Conservation (phyloP, 2,888 invertebrate species). For the Eupithecia abbreviata region DNA sequence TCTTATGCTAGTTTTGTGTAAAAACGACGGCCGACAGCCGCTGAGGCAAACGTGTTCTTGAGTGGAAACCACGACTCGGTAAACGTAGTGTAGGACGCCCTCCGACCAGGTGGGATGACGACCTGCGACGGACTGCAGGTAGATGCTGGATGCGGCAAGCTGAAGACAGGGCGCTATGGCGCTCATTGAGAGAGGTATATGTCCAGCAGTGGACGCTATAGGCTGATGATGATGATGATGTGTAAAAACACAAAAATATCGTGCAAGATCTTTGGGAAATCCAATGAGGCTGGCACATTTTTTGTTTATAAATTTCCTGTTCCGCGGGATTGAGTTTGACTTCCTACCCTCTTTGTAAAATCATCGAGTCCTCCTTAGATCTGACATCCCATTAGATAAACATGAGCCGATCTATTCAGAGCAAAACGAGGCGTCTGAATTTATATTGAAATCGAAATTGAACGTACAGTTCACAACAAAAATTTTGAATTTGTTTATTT, state of each 20-base stretch:
- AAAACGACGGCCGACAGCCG: no score
- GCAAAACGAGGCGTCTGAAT: slow-evolving; percentile 35
- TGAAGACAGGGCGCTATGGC: no score
- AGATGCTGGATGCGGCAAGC: no score
- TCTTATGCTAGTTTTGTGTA: background rate
- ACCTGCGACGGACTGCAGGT: no score
- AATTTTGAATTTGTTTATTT: background rate
- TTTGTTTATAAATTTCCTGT: background rate
- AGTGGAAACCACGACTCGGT: no score
- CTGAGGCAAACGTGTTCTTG: no score
- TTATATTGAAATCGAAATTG: slow-evolving; percentile 36
- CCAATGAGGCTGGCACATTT: background rate
- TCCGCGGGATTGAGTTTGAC: slow-evolving; percentile 11
- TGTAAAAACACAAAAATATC: background rate
- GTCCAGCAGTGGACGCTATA: no score
- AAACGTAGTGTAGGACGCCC: no score
- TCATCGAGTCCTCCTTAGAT: slow-evolving; percentile 20
- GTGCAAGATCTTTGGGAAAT: background rate
- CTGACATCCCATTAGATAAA: slow-evolving; percentile 35
- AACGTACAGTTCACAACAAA: slow-evolving; percentile 24
- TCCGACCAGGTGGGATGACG: no score
- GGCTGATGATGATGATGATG: no score
- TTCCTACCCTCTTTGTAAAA: slow-evolving; percentile 22
- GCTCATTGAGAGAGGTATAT: no score
- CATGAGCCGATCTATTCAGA: slow-evolving; percentile 34